Conservation (phyloP, 2,797 vertebrate genomes). For the Cetoscarus ocellatus region DNA sequence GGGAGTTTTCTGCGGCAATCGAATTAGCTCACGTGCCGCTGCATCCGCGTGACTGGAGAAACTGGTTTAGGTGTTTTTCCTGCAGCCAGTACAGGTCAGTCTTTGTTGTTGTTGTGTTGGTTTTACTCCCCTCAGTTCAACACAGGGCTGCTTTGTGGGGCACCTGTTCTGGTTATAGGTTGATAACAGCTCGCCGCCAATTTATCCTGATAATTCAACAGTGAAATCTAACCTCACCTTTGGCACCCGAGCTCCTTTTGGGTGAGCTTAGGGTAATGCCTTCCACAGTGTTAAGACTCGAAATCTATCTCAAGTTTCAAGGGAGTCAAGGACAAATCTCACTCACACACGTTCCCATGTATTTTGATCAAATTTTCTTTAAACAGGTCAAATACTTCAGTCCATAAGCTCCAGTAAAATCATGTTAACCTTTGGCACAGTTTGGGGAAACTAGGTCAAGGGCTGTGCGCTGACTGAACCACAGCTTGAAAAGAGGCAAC, state of each 20-base stretch:
- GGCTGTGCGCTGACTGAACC: constrained; percentile 1
- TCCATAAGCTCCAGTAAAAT: neutral
- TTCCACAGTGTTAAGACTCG: constrained; percentile 1
- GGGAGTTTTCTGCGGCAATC: constrained; percentile 35
- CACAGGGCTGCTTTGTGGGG: constrained; percentile 47
- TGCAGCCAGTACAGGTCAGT: constrained; percentile 38
- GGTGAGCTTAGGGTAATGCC: constrained; percentile 8
- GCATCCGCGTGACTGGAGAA: constrained; percentile 52
- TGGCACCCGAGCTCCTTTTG: constrained; percentile 12
- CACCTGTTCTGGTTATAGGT: constrained; percentile 73
- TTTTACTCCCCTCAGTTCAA: constrained; percentile 47
- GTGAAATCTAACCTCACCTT: constrained; percentile 46
- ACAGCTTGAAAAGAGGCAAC: constrained; percentile 10
- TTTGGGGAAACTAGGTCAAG: constrained; percentile 46
- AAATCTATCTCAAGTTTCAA: constrained; percentile 33
- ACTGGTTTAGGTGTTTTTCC: constrained; percentile 65
- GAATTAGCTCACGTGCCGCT: constrained; percentile 41
- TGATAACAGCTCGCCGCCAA: constrained; percentile 40
- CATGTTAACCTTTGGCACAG: constrained; percentile 46
- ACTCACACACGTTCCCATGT: neutral
- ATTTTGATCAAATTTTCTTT: neutral
- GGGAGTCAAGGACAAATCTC: neutral
- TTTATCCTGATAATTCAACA: constrained; percentile 57
- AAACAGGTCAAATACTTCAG: constrained; percentile 1
- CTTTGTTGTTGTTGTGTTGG: constrained; percentile 63